Percentiles rank a stretch among this genome's conserved stretches.
Evolutionary conservation across 2,113 vertebrate genomes (phyloP).

Genomic region (Nanorana parkeri): DNA sequence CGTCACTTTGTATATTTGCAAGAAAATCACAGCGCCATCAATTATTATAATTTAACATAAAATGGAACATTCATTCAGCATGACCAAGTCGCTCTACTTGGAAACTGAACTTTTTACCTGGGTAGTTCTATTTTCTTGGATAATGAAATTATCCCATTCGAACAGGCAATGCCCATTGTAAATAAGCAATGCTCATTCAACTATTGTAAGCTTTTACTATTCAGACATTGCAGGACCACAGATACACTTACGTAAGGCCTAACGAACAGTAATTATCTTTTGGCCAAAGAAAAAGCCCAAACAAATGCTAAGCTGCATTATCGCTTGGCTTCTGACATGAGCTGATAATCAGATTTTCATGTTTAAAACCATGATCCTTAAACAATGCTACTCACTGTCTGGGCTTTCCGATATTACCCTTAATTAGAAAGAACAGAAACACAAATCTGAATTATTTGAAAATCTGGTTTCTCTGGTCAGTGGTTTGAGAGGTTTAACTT

Average conservation of each 20-base stretch:
- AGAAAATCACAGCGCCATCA: conserved; percentile 6
- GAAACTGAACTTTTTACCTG: conserved; percentile 76
- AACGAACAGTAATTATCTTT: conserved; percentile 91
- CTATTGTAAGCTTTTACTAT: conserved; percentile 78
- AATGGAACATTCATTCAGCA: conserved; percentile 54
- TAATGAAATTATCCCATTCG: conserved; percentile 79
- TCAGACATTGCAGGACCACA: conserved; percentile 78
- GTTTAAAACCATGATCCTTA: conserved; percentile 88
- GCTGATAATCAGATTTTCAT: conserved; percentile 99
- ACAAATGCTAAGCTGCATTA: conserved; percentile 96
- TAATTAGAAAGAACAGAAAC: conserved; percentile 99
- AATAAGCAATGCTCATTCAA: conserved; percentile 81
- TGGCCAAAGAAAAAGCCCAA: conserved; percentile 90
- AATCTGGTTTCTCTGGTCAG: conserved; percentile 92
- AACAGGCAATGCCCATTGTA: conserved; percentile 76
- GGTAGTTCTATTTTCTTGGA: conserved; percentile 70
- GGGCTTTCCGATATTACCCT: conserved; percentile 88
- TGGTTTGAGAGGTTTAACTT: conserved; percentile 93
- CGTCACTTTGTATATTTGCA: conserved; percentile 14
- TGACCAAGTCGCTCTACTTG: conserved; percentile 76
- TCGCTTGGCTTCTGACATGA: conserved; percentile 98
- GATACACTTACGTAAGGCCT: conserved; percentile 83
- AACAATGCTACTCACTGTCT: conserved; percentile 97
- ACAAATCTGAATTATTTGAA: conserved; percentile 99
- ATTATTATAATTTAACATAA: conserved; percentile 34